Evolutionary conservation across 2,113 vertebrate species (phyloP), one percentile per base, ranked within the genome.

Genomic region (Gorsachius goisagi): DNA sequence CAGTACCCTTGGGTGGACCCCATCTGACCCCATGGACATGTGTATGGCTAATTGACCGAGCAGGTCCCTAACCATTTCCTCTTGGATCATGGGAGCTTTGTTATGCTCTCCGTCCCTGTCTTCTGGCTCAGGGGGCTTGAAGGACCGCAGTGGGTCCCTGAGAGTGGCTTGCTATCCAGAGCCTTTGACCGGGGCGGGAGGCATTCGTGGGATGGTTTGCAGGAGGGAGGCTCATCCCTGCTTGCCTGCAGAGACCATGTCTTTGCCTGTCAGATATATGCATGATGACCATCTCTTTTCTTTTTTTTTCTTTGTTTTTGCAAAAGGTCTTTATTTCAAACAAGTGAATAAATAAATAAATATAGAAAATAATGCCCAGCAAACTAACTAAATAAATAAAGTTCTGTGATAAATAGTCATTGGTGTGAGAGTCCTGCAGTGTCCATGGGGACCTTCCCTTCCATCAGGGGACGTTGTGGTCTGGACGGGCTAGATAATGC

Each of bases 401-500:
- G 13, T 44, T 45, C 9, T 45, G 6, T 45, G 14, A 30, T 72
- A 33, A 59, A 35, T 15, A 72, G 12, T 33, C 4, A 5, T 52
- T 52, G 17, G 2, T 0, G 0, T 50, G 13, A 32, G 7, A 85
- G 49, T 66, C 39, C 20, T 0, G 0, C 15, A 28, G 5, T 49
- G 55, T 58, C 64, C n/a, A 5, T 74, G 41, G 47, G 12, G 15
- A 28, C 15, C 24, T 71, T 71, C 24, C 18, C 1, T 0, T 50
- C 53, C 19, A 11, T 66, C 18, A 30, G 14, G 2, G 22, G 24
- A 75, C 5, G 20, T 5, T 7, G 5, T 35, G 35, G 28, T 62
- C 72, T 8, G 3, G 27, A 52, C 6, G 5, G 60, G 27, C 0
- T 0, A 0, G 5, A 1, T 32, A 19, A 9, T 1, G 2, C 30